These are phyloP conservation scores for Zaprionus ghesquierei DNA, from an alignment of 1,140 invertebrate genomes.

Conservation along the genomic window DNA sequence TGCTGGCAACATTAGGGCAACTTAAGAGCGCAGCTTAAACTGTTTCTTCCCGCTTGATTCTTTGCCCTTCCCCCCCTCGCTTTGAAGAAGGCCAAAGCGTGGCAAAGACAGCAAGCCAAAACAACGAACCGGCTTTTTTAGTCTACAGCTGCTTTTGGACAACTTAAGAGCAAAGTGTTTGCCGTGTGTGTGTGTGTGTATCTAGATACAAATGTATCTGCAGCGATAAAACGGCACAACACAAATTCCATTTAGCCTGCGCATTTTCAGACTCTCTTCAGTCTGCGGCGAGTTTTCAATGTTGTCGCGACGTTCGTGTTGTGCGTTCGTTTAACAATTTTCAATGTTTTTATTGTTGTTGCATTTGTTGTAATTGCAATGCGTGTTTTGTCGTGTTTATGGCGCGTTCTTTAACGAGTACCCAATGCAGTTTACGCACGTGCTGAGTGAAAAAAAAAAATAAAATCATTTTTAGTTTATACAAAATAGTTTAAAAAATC, in stretches of 20 bases:
- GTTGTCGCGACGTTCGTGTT: slow-evolving; percentile 51
- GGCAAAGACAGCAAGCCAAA: slow-evolving; percentile 45
- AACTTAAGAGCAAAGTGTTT: slow-evolving; percentile 28
- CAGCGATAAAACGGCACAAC: slow-evolving; percentile 60
- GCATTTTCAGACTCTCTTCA: slow-evolving; percentile 56
- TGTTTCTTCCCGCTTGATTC: slow-evolving; percentile 15
- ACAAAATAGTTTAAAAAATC: slow-evolving; percentile 10
- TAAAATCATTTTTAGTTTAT: too few species aligned
- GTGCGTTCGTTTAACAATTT: slow-evolving; percentile 10
- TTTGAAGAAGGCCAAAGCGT: slow-evolving; percentile 6
- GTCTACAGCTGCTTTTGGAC: slow-evolving; percentile 37
- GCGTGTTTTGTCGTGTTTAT: slow-evolving; percentile 41
- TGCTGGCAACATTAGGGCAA: slow-evolving; percentile 48
- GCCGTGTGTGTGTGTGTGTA: background rate
- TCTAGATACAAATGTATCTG: slow-evolving; percentile 76
- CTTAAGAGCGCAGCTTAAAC: slow-evolving; percentile 55
- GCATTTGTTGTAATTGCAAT: slow-evolving; percentile 12
- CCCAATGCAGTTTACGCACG: slow-evolving; percentile 23
- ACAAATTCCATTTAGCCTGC: slow-evolving; percentile 46
- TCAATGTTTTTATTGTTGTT: background rate
- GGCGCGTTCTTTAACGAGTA: slow-evolving; percentile 39
- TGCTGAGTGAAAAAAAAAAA: slow-evolving; percentile 9
- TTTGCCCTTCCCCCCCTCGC: background rate
- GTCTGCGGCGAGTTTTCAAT: slow-evolving; percentile 73
- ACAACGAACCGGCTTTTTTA: slow-evolving; percentile 66